Evolutionary conservation across 1,140 invertebrate species (phyloP), one percentile per base, ranked within the genome.

Genomic region (Mercenaria mercenaria): DNA sequence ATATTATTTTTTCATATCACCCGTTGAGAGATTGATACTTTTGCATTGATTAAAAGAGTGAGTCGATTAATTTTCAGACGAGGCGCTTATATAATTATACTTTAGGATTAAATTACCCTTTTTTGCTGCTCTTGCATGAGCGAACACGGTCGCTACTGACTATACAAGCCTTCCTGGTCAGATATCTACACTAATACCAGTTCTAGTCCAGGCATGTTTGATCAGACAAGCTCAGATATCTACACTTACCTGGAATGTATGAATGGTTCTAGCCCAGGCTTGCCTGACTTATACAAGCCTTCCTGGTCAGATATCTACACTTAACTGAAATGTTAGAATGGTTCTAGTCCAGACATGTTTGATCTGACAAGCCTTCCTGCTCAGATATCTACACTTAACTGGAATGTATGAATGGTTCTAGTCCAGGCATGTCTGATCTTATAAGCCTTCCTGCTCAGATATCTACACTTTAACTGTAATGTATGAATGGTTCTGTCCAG

Each of bases 231-330:
- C 76, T n/a, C n/a, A n/a, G n/a, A n/a, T n/a, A n/a, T n/a, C n/a
- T n/a, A n/a, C n/a, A n/a, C n/a, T n/a, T 83, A 95, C 95, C 94
- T 95, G 95, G 69, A 92, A 95, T 61, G 94, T 95, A 85, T 95
- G 95, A 43, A 95, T 95, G 39, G 95, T 95, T 41, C 94, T 88
- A 3, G 93, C 94, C 94, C 95, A 95, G 13, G 94, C 92, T 89
- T 95, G 95, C 34, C 79, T 91, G 50, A 95, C 91, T 26, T 92
- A n/a, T 91, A 91, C 95, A 95, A n/a, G 84, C 76, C 26, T 72
- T 90, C 77, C 59, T 92, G 8, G 94, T 79, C 37, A 93, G 83
- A n/a, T 52, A 47, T n/a, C 87, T 92, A 34, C n/a, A n/a, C n/a
- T n/a, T 83, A 95, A 94, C 94, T 95, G 95, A 69, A 92, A 95